Percentiles rank a stretch among this genome's conserved stretches.
phyloP scores from a whole-genome alignment of 2,888 invertebrate genomes.

The Cryptus armator region DNA sequence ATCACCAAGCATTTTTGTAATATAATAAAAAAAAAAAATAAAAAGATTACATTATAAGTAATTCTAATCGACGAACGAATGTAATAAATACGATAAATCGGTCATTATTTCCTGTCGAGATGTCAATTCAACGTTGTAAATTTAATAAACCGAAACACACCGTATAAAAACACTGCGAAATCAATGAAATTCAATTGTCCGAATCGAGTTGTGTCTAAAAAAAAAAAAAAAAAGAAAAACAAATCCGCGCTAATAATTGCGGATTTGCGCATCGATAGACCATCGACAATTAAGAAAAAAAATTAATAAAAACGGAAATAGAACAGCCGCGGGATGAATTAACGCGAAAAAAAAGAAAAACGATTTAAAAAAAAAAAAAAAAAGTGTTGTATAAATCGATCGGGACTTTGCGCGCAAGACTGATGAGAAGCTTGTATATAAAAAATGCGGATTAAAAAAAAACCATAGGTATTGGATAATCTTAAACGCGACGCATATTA shows the following conservation, averaged over 20 bases:
- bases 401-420: constrained; percentile 66
- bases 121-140: constrained; percentile 37
- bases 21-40: constrained; percentile 57
- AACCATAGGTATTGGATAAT: constrained; percentile 53
- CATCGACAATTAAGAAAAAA: neutral
- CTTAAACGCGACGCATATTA: constrained; percentile 62
- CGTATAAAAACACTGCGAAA: constrained; percentile 42
- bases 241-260: constrained; percentile 25
- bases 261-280: neutral
- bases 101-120: constrained; percentile 34
- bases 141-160: constrained; percentile 10
- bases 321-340: neutral
- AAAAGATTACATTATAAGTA: constrained; percentile 5
- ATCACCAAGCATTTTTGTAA: constrained; percentile 61
- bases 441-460: constrained; percentile 46
- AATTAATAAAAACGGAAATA: neutral
- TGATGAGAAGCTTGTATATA: constrained; percentile 58
- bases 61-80: constrained; percentile 5
- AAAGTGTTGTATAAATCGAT: constrained; percentile 57
- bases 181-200: constrained; percentile 20
- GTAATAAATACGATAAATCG: constrained; percentile 22
- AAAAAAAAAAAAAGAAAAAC: too few species aligned
- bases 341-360: constrained; percentile 1
- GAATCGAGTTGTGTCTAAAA: neutral
- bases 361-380: constrained; percentile 7